Conservation (phyloP, 2,113 vertebrate species). For the Mungos mungo region DNA sequence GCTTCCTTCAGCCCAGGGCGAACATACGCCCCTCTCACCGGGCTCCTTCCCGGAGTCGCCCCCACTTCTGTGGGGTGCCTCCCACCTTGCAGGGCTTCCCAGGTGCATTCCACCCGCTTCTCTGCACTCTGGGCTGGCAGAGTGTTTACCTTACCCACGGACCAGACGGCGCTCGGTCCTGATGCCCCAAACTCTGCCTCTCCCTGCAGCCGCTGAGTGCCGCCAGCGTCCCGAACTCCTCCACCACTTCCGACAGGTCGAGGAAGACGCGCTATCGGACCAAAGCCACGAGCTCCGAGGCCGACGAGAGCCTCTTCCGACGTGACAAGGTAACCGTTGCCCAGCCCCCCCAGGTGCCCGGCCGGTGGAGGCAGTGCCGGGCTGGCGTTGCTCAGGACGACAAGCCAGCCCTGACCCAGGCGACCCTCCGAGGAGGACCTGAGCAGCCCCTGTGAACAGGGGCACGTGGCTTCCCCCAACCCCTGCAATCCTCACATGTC, state of each 20-base stretch:
- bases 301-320: conserved; percentile 88
- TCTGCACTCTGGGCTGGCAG: not conserved
- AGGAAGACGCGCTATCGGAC: conserved; percentile 82
- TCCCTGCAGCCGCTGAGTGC: conserved; percentile 60
- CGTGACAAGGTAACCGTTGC: conserved; percentile 76
- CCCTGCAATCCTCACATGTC: not conserved
- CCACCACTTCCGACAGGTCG: conserved; percentile 65
- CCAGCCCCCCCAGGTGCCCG: not conserved
- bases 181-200: not conserved
- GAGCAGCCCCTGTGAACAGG: not conserved
- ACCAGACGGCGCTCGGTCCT: not conserved
- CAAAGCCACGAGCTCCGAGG: conserved; percentile 80
- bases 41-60: too few species aligned
- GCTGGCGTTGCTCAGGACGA: not conserved
- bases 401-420: not conserved
- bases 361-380: not conserved
- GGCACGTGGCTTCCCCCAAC: not conserved
- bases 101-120: not conserved
- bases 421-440: not conserved
- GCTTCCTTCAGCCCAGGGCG: not conserved
- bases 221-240: not conserved
- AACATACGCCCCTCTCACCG: not conserved
- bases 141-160: not conserved
- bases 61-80: not conserved
- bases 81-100: not conserved